Base-by-base conservation (phyloP, 2,888 invertebrate species). In the Eristalis tenax region DNA sequence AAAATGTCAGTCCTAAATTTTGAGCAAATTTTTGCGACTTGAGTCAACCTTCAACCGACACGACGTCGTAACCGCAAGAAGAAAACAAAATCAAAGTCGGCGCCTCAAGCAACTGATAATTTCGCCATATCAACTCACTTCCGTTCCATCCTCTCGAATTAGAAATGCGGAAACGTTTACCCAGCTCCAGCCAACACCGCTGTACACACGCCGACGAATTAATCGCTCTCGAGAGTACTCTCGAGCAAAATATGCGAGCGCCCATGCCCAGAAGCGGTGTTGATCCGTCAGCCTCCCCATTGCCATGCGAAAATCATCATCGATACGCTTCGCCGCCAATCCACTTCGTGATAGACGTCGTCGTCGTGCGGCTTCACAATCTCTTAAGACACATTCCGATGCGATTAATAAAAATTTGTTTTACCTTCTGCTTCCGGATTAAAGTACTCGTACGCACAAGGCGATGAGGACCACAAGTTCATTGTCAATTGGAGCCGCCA, bases 151-250 rank as follows among this genome's bases (percentile, higher is more conserved):
- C 66, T 71, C 57, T 26, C 28, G 35, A 76, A 76, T 68, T 80
- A 80, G 84, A 80, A 85, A 80, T 73, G 84, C 80, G 84, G 84
- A 85, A 85, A 59, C 18, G 79, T 70, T 71, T 28, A 70, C 71
- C 23, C 6, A 13, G 32, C 18, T 40, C 32, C 59, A 57, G 66
- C 63, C 40, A 40, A 73, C 35, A 43, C 35, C 35, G 2, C 28
- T 10, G 63, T 57, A 22, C 40, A n/a, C n/a, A 59, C n/a, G 13
- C 57, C 26, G 32, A 66, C 66, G 65, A 71, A 22, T 22, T 4
- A 76, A 71, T 26, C 56, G 13, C 61, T 57, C 13, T 10, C 13
- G 13, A 71, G 61, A 65, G 66, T 70, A 15, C 70, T 76, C 84
- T 70, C 76, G 63, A 76, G 56, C 75, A 35, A n/a, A 26, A 35